Percentiles rank a stretch among this genome's conserved stretches.
phyloP scores from a whole-genome alignment of 2,888 invertebrate genomes.

The Anthophora plumipes region DNA sequence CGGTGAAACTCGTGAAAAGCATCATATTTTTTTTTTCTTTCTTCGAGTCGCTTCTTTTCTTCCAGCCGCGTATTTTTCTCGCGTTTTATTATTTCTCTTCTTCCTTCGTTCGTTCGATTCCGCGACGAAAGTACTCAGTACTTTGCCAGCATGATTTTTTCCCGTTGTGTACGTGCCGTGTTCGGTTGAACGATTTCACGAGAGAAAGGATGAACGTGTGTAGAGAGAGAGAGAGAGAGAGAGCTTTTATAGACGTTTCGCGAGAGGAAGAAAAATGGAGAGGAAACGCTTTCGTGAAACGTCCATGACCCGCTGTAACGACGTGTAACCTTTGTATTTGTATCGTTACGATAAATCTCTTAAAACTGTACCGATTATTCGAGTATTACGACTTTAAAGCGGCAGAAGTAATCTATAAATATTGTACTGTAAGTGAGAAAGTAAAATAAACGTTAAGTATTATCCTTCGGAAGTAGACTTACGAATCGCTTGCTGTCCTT shows the following conservation, averaged over 20 bases:
- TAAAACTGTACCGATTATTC: conserved; percentile 76
- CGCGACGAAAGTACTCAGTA: conserved; percentile 29
- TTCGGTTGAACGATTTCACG: conserved; percentile 36
- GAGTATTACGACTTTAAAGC: conserved; percentile 78
- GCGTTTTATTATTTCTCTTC: background rate
- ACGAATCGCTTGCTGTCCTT: conserved; percentile 17
- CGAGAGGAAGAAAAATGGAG: conserved; percentile 14
- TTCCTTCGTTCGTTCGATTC: conserved; percentile 13
- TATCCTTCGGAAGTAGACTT: conserved; percentile 75
- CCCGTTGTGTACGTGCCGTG: conserved; percentile 36
- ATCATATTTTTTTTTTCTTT: conserved; percentile 16
- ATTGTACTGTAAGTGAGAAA: conserved; percentile 81
- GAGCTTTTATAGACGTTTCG: conserved; percentile 48
- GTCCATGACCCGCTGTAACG: conserved; percentile 63
- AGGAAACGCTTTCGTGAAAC: conserved; percentile 40
- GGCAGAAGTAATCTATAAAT: conserved; percentile 81
- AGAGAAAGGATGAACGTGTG: conserved; percentile 9
- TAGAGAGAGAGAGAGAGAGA: conserved; percentile 13
- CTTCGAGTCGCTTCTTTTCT: background rate
- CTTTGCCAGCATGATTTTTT: background rate
- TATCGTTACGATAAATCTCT: conserved; percentile 79
- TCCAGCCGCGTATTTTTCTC: background rate
- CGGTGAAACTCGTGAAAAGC: background rate
- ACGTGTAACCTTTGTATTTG: conserved; percentile 81
- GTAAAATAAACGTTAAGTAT: conserved; percentile 81